Evolutionary conservation across 2,797 vertebrate genomes (phyloP).

Genomic region (Paguma larvata): DNA sequence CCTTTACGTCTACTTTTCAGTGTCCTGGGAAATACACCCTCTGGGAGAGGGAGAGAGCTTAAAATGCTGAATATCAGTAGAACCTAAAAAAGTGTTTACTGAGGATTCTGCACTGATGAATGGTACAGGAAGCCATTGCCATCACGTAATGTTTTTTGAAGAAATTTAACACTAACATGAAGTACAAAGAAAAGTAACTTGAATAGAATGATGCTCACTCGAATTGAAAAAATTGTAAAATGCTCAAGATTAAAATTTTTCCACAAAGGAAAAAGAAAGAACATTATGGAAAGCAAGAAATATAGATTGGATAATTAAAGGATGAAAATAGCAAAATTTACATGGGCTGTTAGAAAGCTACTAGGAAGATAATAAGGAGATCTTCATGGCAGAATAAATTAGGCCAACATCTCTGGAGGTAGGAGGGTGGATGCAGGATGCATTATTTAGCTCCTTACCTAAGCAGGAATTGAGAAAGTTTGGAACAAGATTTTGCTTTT

Average conservation of each 20-base stretch:
- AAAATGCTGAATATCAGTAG: background rate
- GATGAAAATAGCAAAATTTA: background rate
- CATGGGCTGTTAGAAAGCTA: background rate
- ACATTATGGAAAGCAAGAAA: background rate
- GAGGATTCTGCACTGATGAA: background rate
- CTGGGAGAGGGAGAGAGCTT: background rate
- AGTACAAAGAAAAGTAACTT: background rate
- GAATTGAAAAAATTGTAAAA: background rate
- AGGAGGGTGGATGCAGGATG: background rate
- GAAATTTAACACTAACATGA: background rate
- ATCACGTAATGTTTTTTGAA: background rate
- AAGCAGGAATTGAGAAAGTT: background rate
- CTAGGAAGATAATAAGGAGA: background rate
- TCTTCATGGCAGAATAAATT: background rate
- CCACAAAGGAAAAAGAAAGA: background rate
- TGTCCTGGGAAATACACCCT: background rate
- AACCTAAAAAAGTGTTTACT: background rate
- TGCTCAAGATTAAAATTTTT: background rate
- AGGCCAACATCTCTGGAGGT: background rate
- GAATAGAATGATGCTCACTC: background rate
- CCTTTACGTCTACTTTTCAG: background rate
- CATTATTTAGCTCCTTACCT: background rate
- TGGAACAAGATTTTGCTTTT: background rate
- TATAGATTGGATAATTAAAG: background rate
- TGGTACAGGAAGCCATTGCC: background rate